Evolutionary conservation across 2,113 vertebrate species (phyloP).

Genomic region (Pipa parva): DNA sequence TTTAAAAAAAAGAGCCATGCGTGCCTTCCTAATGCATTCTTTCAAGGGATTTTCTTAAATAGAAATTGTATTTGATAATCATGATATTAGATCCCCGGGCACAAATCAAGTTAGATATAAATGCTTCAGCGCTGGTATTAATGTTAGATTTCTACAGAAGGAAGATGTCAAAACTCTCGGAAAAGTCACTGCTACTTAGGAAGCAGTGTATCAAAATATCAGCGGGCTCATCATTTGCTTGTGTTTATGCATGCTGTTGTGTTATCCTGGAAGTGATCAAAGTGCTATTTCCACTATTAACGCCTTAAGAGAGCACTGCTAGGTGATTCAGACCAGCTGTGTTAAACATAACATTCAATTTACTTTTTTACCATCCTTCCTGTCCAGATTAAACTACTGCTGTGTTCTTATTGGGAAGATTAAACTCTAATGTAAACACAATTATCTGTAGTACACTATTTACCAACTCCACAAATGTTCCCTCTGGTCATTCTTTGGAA

Average conservation of each 20-base stretch:
- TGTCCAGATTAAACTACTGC: constrained; percentile 42
- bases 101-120: constrained; percentile 4
- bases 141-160: constrained; percentile 1
- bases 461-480: constrained; percentile 25
- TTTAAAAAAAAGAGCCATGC: not conserved
- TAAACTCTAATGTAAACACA: constrained; percentile 36
- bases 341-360: constrained; percentile 34
- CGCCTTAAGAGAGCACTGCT: constrained; percentile 25
- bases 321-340: constrained; percentile 43
- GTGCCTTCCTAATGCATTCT: constrained; percentile 4
- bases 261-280: constrained; percentile 44
- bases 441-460: constrained; percentile 17
- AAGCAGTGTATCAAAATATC: constrained; percentile 4
- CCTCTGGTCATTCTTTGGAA: constrained; percentile 26
- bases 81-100: not conserved
- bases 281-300: constrained; percentile 43
- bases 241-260: constrained; percentile 36
- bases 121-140: constrained; percentile 1
- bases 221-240: constrained; percentile 22
- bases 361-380: constrained; percentile 49
- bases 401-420: constrained; percentile 26
- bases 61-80: constrained; percentile 6
- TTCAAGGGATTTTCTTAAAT: constrained; percentile 1
- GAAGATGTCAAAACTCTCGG: constrained; percentile 5
- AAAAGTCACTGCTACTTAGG: constrained; percentile 5